These are phyloP conservation scores for Catocala sponsa DNA, from an alignment of 2,888 invertebrate genomes.

Conservation along the genomic window DNA sequence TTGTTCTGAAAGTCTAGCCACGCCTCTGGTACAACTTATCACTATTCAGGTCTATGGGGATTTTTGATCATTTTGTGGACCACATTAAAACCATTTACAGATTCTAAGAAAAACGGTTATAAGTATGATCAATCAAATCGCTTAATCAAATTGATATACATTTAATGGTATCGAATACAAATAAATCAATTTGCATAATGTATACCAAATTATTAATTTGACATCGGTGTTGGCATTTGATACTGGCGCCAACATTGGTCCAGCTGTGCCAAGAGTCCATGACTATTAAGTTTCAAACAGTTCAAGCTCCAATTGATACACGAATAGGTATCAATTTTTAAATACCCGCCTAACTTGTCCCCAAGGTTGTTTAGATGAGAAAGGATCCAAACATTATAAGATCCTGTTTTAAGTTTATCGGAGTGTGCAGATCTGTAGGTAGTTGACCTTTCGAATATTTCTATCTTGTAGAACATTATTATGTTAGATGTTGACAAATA, in stretches of 20 bases:
- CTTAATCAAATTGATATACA: constrained; percentile 1
- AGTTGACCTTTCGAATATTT: constrained; percentile 31
- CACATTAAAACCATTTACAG: no score
- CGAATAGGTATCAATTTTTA: constrained; percentile 31
- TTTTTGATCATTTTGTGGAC: no score
- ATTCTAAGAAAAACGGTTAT: no score
- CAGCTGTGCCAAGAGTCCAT: constrained; percentile 12
- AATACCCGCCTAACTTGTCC: constrained; percentile 38
- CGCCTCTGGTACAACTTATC: no score
- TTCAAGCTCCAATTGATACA: constrained; percentile 36
- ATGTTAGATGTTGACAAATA: constrained; percentile 5
- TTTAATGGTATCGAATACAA: neutral
- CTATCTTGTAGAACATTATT: constrained; percentile 3
- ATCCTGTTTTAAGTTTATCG: constrained; percentile 41
- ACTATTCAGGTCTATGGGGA: no score
- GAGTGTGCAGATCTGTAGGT: constrained; percentile 14
- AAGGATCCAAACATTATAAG: constrained; percentile 31
- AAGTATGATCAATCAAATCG: neutral
- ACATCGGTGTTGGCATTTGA: constrained; percentile 7
- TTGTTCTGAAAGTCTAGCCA: no score
- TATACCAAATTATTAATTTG: constrained; percentile 11
- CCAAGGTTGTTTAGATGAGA: constrained; percentile 47
- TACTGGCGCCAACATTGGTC: constrained; percentile 17
- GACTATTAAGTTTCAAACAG: constrained; percentile 40
- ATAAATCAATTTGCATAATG: constrained; percentile 4